Conservation (phyloP, 2,888 invertebrate species). For the Rhaphigaster nebulosa region DNA sequence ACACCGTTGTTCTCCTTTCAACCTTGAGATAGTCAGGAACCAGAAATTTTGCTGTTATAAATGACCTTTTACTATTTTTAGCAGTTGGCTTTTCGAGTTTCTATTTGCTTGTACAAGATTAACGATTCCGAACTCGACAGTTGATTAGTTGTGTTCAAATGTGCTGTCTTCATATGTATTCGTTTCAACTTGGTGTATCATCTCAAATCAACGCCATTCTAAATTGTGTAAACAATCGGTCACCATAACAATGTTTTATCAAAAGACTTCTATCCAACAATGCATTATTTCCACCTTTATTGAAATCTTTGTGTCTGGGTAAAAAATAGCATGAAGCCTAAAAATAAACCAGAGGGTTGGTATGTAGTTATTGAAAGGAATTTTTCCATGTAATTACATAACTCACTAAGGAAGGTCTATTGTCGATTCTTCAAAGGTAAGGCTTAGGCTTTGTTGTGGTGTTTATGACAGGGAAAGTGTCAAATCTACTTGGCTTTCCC, state of each 20-base stretch:
- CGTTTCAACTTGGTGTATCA: neutral
- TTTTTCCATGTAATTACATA: constrained; percentile 30
- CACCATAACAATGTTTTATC: neutral
- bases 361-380: constrained; percentile 15
- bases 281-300: constrained; percentile 11
- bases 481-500: neutral
- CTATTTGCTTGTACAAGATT: neutral
- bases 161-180: neutral
- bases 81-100: neutral
- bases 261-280: neutral
- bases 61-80: neutral
- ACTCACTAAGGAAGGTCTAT: neutral
- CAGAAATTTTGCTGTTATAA: neutral
- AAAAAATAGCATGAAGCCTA: neutral
- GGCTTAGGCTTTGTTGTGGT: neutral
- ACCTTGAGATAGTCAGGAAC: constrained; percentile 28
- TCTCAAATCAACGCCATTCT: neutral
- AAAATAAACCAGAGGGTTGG: neutral
- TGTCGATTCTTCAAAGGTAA: neutral
- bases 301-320: neutral
- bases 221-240: neutral
- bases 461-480: constrained; percentile 33
- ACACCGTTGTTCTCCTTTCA: neutral
- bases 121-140: neutral
- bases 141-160: neutral